Conservation (phyloP, 1,140 invertebrate species). For the Conus betulinus region DNA sequence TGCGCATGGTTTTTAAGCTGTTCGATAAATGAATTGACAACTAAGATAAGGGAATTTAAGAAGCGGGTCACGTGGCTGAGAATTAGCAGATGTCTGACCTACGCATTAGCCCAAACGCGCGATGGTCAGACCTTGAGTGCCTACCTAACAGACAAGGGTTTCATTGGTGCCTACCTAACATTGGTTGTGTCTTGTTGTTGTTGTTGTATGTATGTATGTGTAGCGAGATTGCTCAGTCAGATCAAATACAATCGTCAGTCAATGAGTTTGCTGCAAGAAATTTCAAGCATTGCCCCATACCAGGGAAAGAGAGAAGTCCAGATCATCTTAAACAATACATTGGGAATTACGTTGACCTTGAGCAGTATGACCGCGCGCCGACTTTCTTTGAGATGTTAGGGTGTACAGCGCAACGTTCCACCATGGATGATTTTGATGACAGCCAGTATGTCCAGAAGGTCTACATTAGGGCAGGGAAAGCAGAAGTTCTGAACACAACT, state of each 20-base stretch:
- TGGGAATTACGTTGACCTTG: not conserved
- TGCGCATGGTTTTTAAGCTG: too few relatives aligned
- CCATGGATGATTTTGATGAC: not conserved
- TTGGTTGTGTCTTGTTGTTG: too few relatives aligned
- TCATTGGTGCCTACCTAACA: too few relatives aligned
- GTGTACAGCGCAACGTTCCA: not conserved
- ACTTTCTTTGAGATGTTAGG: not conserved
- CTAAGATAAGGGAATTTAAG: too few relatives aligned
- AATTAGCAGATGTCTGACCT: too few relatives aligned
- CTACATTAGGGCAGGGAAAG: not conserved
- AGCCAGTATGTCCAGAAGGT: not conserved
- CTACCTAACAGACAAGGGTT: too few relatives aligned
- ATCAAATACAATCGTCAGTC: not conserved
- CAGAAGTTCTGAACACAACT: not conserved
- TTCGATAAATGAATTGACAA: too few relatives aligned
- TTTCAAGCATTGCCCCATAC: not conserved
- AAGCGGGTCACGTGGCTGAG: too few relatives aligned
- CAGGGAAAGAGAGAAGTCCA: not conserved
- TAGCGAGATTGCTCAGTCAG: not conserved
- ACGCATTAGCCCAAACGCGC: too few relatives aligned
- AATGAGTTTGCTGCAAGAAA: not conserved
- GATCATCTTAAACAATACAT: not conserved
- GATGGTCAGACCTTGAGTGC: too few relatives aligned
- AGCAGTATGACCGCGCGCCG: not conserved
- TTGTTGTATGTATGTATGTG: too few relatives aligned